Conservation (phyloP, 2,113 vertebrate species). For the Globicephala melas region DNA sequence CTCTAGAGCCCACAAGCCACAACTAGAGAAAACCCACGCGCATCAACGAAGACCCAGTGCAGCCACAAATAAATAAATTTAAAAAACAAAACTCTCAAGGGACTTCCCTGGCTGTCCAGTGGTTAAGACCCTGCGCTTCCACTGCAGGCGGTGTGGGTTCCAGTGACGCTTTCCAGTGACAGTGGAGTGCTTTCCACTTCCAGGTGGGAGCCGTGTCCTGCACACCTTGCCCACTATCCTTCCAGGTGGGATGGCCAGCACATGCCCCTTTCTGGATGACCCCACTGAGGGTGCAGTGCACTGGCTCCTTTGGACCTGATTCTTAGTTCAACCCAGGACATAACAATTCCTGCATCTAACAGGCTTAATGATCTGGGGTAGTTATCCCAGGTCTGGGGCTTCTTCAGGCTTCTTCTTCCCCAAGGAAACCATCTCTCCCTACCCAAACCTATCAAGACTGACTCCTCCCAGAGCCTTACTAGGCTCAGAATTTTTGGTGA, state of each 20-base stretch:
- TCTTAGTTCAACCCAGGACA: neutral
- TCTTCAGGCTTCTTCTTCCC: neutral
- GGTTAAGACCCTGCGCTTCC: accelerated
- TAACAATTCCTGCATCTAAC: neutral
- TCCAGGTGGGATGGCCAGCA: neutral
- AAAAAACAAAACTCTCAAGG: neutral
- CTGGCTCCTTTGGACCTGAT: neutral
- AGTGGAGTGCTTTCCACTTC: neutral
- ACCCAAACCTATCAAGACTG: neutral
- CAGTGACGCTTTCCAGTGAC: neutral
- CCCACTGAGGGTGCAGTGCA: too few species aligned
- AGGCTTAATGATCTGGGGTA: neutral
- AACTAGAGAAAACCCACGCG: neutral
- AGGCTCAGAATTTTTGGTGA: neutral
- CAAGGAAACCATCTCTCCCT: neutral
- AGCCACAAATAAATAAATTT: neutral
- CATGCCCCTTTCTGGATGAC: neutral
- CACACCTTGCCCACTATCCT: neutral
- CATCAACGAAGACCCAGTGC: neutral
- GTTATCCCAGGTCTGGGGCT: neutral
- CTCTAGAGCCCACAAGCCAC: neutral
- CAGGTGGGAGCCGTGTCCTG: neutral
- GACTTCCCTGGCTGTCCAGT: neutral
- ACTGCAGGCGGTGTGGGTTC: neutral
- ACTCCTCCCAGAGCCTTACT: neutral